Base-by-base conservation (phyloP, 2,888 invertebrate genomes). In the Periphyllus acericola region DNA sequence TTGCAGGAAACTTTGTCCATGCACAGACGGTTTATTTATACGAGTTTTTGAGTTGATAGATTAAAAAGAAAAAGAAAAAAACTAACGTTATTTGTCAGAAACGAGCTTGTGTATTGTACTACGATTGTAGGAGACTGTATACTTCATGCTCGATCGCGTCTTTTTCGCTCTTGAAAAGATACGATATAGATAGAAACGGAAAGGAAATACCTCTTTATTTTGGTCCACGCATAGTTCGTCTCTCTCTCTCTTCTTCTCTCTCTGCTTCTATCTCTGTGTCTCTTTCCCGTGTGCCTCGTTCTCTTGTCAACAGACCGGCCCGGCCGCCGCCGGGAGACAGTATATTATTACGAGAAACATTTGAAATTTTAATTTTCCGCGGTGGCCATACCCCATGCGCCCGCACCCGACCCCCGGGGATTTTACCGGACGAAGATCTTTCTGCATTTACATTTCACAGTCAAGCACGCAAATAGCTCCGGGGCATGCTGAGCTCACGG, bases 311-410 rank as follows among this genome's bases (percentile, higher is more conserved):
- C 71, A 71, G 29, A 71, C 71, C 32, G 14, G 32, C 29, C 60
- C 60, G 25, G 25, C 21, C 60, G 9, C 32, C 71, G 32, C n/a
- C n/a, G n/a, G n/a, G n/a, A 2, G 32, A 29, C 17, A 11, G 17
- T 71, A 71, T 29, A 29, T 29, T 60, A 29, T 32, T 74, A 36
- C 8, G 8, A 68, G 29, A 71, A 55, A 79, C 29, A 34, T 79
- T 71, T 85, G 52, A 68, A 76, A 78, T 78, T 78, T 85, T 85
- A 85, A 78, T 78, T 85, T 78, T 68, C 25, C 21, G 32, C 11
- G 17, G 19, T 74, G 1, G 40, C 29, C 5, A 9, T 3, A 46
- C 14, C 6, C 46, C 46, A 29, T 4, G 2, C 3, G 4, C 4
- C 71, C 60, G 11, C 9, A 3, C 14, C n/a, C 34, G 36, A 32